Evolutionary conservation across 2,888 invertebrate genomes (phyloP).

Genomic region (Xanthorhoe designata): DNA sequence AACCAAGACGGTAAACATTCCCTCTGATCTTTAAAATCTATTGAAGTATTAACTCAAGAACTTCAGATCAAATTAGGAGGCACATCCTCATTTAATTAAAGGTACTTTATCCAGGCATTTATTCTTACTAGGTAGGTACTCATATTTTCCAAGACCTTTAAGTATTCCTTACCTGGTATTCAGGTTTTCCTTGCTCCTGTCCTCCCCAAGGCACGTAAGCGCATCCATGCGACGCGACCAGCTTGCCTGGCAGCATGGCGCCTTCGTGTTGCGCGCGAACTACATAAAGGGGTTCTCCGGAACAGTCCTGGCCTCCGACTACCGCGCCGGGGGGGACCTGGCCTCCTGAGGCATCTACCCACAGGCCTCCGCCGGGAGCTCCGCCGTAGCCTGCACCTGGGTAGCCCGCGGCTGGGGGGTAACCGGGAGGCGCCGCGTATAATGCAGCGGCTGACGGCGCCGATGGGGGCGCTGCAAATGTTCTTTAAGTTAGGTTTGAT

Average conservation of each 20-base stretch:
- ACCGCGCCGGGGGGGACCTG: slow-evolving; percentile 90
- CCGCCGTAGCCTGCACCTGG: slow-evolving; percentile 21
- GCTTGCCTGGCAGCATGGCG: slow-evolving; percentile 92
- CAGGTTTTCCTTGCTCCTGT: slow-evolving; percentile 89
- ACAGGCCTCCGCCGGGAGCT: slow-evolving; percentile 64
- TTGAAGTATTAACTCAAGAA: too few relatives aligned
- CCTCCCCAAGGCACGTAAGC: slow-evolving; percentile 94
- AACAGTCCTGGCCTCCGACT: slow-evolving; percentile 86
- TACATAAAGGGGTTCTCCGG: slow-evolving; percentile 87
- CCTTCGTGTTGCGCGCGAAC: slow-evolving; percentile 92
- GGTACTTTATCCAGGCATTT: too few relatives aligned
- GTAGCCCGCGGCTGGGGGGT: slow-evolving; percentile 53
- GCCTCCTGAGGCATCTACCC: slow-evolving; percentile 87
- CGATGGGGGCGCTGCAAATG: slow-evolving; percentile 57
- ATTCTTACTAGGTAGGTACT: too few relatives aligned
- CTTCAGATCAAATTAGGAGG: too few relatives aligned
- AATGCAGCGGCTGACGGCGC: slow-evolving; percentile 71
- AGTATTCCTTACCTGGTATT: slow-evolving; percentile 88
- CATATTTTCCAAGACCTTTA: background rate
- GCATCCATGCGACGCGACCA: slow-evolving; percentile 90
- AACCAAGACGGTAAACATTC: too few relatives aligned
- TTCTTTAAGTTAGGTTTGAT: background rate
- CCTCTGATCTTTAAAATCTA: too few relatives aligned
- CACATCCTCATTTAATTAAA: too few relatives aligned
- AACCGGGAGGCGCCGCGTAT: slow-evolving; percentile 70